Conservation (phyloP, 2,888 invertebrate genomes). For the Chironomus tentans region DNA sequence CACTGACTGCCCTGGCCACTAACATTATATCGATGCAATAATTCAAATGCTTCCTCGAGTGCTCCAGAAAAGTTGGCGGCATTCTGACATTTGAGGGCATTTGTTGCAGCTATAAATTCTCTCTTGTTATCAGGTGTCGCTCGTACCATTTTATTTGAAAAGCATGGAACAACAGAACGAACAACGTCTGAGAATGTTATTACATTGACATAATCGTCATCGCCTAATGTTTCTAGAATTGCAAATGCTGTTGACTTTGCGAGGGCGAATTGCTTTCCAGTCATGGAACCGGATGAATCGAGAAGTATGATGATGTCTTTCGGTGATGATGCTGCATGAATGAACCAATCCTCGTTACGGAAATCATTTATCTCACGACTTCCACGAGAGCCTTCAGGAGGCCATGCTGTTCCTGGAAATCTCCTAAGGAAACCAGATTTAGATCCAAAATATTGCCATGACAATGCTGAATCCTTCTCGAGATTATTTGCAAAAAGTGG, state of each 20-base stretch:
- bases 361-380: slow-evolving; percentile 87
- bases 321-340: slow-evolving; percentile 92
- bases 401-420: slow-evolving; percentile 67
- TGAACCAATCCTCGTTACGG: slow-evolving; percentile 89
- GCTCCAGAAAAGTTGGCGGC: slow-evolving; percentile 90
- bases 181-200: slow-evolving; percentile 80
- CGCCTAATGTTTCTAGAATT: slow-evolving; percentile 87
- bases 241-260: slow-evolving; percentile 81
- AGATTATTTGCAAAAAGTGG: slow-evolving; percentile 83
- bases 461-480: slow-evolving; percentile 78
- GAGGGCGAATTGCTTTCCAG: slow-evolving; percentile 71
- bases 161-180: slow-evolving; percentile 80
- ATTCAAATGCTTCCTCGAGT: slow-evolving; percentile 83
- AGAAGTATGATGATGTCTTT: slow-evolving; percentile 88
- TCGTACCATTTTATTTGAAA: slow-evolving; percentile 74
- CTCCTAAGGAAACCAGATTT: slow-evolving; percentile 90
- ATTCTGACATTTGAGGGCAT: slow-evolving; percentile 62
- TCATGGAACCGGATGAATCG: slow-evolving; percentile 84
- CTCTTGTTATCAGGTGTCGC: slow-evolving; percentile 74
- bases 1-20: slow-evolving; percentile 84
- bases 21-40: slow-evolving; percentile 78
- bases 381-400: slow-evolving; percentile 50
- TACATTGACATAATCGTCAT: slow-evolving; percentile 95
- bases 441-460: slow-evolving; percentile 99
- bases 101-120: slow-evolving; percentile 67